Conservation (phyloP, 2,888 invertebrate species). For the Lottia scabra region DNA sequence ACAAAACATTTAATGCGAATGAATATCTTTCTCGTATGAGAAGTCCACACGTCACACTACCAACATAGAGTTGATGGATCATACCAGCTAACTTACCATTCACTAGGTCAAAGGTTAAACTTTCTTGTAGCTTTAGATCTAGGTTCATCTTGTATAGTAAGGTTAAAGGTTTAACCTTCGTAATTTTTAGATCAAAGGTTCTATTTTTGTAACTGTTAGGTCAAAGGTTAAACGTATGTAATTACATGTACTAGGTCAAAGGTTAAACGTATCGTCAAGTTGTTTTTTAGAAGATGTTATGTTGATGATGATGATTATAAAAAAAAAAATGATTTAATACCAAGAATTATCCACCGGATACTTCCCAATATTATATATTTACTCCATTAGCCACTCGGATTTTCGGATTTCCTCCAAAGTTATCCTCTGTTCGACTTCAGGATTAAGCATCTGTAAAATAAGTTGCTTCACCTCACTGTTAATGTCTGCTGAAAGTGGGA, state of each 20-base stretch:
- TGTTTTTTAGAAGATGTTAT: neutral
- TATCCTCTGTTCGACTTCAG: neutral
- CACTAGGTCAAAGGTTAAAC: no score
- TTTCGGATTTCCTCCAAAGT: neutral
- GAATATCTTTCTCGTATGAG: no score
- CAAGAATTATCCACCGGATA: constrained; percentile 2
- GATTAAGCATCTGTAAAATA: neutral
- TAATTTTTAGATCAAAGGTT: neutral
- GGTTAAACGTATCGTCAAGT: neutral
- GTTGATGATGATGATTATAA: neutral
- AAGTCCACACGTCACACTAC: no score
- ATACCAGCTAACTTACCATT: no score
- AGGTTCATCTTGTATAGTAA: no score
- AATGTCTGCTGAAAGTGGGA: neutral
- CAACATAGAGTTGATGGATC: no score
- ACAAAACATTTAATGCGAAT: no score
- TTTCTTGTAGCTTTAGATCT: no score
- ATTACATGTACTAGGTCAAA: neutral
- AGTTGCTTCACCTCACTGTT: neutral
- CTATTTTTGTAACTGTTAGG: neutral
- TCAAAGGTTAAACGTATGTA: neutral
- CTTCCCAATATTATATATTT: neutral
- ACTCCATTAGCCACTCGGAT: neutral
- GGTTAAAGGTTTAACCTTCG: no score
- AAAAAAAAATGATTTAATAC: neutral